Percentiles rank a stretch among this genome's conserved stretches.
Conservation (phyloP, 2,888 invertebrate genomes). For the Mythimna pallens region DNA sequence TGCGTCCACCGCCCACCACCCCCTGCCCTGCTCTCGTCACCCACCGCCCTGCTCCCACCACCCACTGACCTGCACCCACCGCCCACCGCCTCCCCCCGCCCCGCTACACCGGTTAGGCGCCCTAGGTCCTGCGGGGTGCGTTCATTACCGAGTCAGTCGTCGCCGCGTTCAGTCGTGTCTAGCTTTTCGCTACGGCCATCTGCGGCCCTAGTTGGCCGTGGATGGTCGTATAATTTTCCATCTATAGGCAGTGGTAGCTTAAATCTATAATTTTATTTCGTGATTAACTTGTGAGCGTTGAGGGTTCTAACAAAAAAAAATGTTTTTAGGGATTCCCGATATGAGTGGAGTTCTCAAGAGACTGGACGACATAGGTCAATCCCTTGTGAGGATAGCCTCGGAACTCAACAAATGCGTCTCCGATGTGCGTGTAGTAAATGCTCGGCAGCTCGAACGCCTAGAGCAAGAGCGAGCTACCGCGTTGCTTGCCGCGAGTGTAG, state of each 20-base stretch:
- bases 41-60: not conserved
- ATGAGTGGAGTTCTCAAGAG: constrained; percentile 90
- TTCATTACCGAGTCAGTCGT: constrained; percentile 17
- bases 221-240: constrained; percentile 23
- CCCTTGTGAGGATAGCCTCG: constrained; percentile 92
- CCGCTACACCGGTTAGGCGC: not conserved
- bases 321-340: constrained; percentile 76
- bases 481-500: constrained; percentile 92
- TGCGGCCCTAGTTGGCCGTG: constrained; percentile 33
- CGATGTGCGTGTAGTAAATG: constrained; percentile 93
- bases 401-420: constrained; percentile 94
- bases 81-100: not conserved
- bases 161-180: constrained; percentile 12
- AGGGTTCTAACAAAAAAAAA: not conserved
- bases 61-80: not conserved
- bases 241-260: constrained; percentile 1
- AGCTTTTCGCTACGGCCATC: constrained; percentile 23
- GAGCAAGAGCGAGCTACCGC: constrained; percentile 92
- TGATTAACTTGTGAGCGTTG: not conserved
- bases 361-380: constrained; percentile 93
- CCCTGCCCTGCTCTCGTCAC: not conserved
- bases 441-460: constrained; percentile 91
- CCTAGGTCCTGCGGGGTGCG: not conserved
- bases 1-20: too few relatives aligned
- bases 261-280: too few relatives aligned